Conservation (phyloP, 2,888 invertebrate genomes). For the Lithophane leautieri region DNA sequence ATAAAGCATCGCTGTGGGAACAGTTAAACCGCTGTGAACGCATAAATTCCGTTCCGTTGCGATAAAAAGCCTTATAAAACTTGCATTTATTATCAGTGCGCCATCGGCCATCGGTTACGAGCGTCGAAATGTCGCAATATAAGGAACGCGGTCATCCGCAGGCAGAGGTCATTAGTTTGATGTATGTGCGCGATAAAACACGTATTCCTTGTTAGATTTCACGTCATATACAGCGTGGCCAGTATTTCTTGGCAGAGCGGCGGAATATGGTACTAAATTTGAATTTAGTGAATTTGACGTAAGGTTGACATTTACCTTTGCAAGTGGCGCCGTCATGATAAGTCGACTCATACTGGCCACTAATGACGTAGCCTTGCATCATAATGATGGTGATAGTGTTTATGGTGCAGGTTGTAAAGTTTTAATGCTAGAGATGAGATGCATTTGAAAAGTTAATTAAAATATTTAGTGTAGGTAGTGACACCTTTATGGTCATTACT, state of each 20-base stretch:
- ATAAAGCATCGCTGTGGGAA: slow-evolving; percentile 82
- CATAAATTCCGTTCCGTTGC: slow-evolving; percentile 78
- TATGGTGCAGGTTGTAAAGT: slow-evolving; percentile 36
- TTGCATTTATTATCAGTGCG: slow-evolving; percentile 80
- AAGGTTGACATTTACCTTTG: slow-evolving; percentile 33
- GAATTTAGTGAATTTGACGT: slow-evolving; percentile 33
- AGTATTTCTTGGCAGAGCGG: slow-evolving; percentile 49
- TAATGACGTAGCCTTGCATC: slow-evolving; percentile 43
- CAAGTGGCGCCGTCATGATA: background rate
- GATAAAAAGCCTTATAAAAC: slow-evolving; percentile 83
- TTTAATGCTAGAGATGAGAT: slow-evolving; percentile 47
- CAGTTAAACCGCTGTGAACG: slow-evolving; percentile 76
- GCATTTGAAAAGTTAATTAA: slow-evolving; percentile 44
- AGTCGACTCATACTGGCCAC: slow-evolving; percentile 27
- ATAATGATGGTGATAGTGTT: slow-evolving; percentile 30
- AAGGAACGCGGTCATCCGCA: slow-evolving; percentile 73
- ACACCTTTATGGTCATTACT: slow-evolving; percentile 44
- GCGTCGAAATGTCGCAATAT: slow-evolving; percentile 74
- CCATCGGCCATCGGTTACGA: slow-evolving; percentile 73
- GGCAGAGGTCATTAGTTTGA: slow-evolving; percentile 80
- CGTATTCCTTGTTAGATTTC: slow-evolving; percentile 67
- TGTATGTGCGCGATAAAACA: slow-evolving; percentile 75
- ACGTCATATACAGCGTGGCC: slow-evolving; percentile 48
- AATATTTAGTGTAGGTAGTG: slow-evolving; percentile 47
- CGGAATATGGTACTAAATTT: slow-evolving; percentile 48